Conservation (phyloP, 2,113 vertebrate species). For the Agelaius phoeniceus region DNA sequence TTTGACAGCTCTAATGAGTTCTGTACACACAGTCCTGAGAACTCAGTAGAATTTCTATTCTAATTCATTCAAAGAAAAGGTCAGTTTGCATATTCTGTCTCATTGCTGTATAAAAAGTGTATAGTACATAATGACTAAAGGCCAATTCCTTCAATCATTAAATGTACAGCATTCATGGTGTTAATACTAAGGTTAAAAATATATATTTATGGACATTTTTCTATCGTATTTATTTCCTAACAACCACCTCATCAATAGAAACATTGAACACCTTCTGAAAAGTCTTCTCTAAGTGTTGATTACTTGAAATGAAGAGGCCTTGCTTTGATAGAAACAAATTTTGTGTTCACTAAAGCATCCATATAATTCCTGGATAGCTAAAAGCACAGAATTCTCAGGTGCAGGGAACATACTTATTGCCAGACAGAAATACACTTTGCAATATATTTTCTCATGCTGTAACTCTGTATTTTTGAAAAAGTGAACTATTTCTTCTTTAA, state of each 20-base stretch:
- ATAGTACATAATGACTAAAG: neutral
- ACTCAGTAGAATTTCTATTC: neutral
- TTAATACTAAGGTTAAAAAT: neutral
- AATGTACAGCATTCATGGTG: neutral
- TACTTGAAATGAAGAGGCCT: neutral
- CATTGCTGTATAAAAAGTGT: neutral
- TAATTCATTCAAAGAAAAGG: conserved; percentile 27
- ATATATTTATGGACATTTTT: neutral
- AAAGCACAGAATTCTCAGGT: neutral
- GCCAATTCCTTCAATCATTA: neutral
- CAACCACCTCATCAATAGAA: neutral
- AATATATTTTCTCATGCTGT: neutral
- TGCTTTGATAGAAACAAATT: neutral
- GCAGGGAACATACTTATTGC: neutral
- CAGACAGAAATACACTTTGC: neutral
- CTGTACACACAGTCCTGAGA: neutral
- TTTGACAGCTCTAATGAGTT: conserved; percentile 36
- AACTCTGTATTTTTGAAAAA: neutral
- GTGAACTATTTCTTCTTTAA: neutral
- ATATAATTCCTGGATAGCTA: neutral
- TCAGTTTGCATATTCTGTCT: conserved; percentile 30
- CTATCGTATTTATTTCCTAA: neutral
- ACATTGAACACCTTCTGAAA: neutral
- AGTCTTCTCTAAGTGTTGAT: neutral
- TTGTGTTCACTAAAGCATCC: neutral